Conservation (phyloP, 2,888 invertebrate species). For the Drosophila koepferae region DNA sequence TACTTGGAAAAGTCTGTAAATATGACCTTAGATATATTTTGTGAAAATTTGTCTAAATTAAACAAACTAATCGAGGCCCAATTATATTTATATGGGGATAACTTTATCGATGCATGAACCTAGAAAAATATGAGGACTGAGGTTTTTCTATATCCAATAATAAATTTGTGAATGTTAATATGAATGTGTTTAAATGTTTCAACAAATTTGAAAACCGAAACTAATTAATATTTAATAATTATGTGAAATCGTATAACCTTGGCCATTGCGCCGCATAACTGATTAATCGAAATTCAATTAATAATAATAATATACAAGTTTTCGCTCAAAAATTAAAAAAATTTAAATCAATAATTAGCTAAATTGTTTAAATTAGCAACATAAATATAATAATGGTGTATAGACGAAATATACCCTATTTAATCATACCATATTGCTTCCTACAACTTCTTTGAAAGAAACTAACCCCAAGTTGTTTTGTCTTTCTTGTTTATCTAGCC, state of each 20-base stretch:
- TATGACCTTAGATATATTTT: conserved; percentile 42
- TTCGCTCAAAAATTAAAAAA: conserved; percentile 49
- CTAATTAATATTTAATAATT: conserved; percentile 7
- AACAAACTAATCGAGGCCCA: conserved; percentile 39
- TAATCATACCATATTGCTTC: conserved; percentile 56
- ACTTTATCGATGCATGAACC: conserved; percentile 20
- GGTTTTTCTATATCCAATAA: conserved; percentile 17
- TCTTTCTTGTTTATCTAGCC: conserved; percentile 4
- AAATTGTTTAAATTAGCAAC: conserved; percentile 31
- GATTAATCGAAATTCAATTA: conserved; percentile 39
- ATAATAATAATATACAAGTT: conserved; percentile 9
- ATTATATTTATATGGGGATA: conserved; percentile 22
- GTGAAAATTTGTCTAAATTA: conserved; percentile 47
- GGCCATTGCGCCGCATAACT: conserved; percentile 37
- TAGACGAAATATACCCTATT: conserved; percentile 13
- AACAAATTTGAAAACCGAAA: conserved; percentile 30
- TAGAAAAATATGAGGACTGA: conserved; percentile 42
- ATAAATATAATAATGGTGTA: conserved; percentile 23
- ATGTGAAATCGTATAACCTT: conserved; percentile 22
- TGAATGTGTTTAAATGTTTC: conserved; percentile 47
- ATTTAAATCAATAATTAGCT: conserved; percentile 27
- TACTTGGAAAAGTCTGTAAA: conserved; percentile 41
- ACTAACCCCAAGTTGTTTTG: conserved; percentile 21
- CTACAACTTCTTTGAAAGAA: conserved; percentile 47
- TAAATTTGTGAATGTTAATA: conserved; percentile 32